Conservation (phyloP, 2,888 invertebrate genomes). For the Spatulosminthurus flaviceps region DNA sequence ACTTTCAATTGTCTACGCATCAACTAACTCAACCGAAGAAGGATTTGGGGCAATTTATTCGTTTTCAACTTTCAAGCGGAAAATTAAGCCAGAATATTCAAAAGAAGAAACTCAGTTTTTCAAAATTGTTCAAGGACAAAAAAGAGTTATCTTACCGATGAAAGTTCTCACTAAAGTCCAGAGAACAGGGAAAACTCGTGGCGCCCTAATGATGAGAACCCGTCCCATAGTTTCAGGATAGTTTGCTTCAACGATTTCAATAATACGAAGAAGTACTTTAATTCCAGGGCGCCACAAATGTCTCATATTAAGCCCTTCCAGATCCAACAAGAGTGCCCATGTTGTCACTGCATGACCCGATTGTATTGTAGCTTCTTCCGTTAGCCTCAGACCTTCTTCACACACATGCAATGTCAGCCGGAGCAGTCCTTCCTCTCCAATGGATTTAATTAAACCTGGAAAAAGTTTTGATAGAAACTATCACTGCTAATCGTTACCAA, state of each 20-base stretch:
- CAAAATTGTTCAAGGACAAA: too few relatives aligned
- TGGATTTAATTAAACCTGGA: constrained; percentile 79
- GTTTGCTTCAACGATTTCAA: constrained; percentile 89
- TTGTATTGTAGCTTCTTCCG: constrained; percentile 85
- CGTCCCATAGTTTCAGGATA: constrained; percentile 91
- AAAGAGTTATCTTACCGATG: constrained; percentile 72
- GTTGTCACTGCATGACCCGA: constrained; percentile 83
- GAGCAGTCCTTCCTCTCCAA: constrained; percentile 86
- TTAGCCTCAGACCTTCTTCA: constrained; percentile 87
- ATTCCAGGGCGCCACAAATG: constrained; percentile 95
- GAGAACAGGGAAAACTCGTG: constrained; percentile 91
- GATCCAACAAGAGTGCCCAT: constrained; percentile 89
- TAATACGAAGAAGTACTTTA: constrained; percentile 73
- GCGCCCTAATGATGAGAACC: constrained; percentile 89
- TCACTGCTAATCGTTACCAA: not conserved
- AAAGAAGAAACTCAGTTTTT: too few relatives aligned
- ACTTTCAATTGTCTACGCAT: too few relatives aligned
- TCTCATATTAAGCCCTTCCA: constrained; percentile 94
- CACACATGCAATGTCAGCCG: constrained; percentile 82
- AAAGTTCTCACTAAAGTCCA: constrained; percentile 96
- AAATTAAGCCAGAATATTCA: too few relatives aligned
- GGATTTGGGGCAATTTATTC: too few relatives aligned
- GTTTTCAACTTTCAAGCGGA: too few relatives aligned
- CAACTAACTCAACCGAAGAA: too few relatives aligned
- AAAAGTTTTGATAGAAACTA: not conserved